These are phyloP conservation scores for Oeneis ivallda DNA, from an alignment of 2,888 invertebrate genomes.

Conservation along the genomic window DNA sequence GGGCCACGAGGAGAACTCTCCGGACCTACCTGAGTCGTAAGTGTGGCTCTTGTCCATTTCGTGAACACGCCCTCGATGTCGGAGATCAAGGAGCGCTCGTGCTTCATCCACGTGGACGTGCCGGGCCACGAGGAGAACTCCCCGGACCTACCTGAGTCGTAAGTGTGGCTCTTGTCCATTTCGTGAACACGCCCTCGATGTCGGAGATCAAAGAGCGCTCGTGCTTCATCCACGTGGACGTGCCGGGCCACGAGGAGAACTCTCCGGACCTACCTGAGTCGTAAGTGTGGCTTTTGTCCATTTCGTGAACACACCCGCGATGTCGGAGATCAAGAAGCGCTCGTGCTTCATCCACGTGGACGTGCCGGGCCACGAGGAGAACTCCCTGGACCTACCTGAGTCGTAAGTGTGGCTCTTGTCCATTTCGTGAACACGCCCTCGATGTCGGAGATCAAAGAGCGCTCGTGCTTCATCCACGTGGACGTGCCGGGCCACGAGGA, in stretches of 20 bases:
- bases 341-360: conserved; percentile 94
- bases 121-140: conserved; percentile 94
- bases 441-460: no score
- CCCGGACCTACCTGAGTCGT: conserved; percentile 87
- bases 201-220: conserved; percentile 91
- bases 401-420: conserved; percentile 81
- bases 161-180: conserved; percentile 78
- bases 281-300: conserved; percentile 80
- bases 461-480: no score
- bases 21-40: conserved; percentile 88
- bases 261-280: conserved; percentile 88
- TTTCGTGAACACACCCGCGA: conserved; percentile 90
- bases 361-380: conserved; percentile 92
- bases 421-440: no score
- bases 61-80: conserved; percentile 91
- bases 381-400: conserved; percentile 87
- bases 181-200: conserved; percentile 92
- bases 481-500: no score
- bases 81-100: conserved; percentile 91
- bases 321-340: conserved; percentile 91
- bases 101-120: conserved; percentile 93
- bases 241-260: conserved; percentile 93
- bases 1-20: conserved; percentile 92
- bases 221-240: conserved; percentile 93
- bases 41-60: conserved; percentile 80